Evolutionary conservation across 2,797 vertebrate species (phyloP).

Genomic region (Gymnothorax javanicus): DNA sequence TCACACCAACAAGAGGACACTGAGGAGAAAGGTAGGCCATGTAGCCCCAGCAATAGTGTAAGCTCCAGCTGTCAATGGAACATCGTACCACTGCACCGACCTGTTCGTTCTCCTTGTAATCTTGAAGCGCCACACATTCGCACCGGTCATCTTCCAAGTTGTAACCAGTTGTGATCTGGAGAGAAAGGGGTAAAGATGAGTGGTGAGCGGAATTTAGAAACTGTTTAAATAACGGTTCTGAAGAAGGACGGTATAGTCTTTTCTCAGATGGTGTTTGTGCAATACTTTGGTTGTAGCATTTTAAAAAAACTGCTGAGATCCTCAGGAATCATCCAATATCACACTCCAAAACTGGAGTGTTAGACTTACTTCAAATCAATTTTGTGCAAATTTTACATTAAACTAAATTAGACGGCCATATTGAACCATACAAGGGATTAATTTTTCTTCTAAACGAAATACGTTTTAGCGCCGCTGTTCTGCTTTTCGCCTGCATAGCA

Average conservation of each 20-base stretch:
- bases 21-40: background rate
- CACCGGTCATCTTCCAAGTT: constrained; percentile 97
- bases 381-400: background rate
- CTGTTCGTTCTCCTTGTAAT: constrained; percentile 92
- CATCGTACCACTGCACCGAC: constrained; percentile 58
- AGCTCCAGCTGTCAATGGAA: background rate
- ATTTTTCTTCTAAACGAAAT: constrained; percentile 19
- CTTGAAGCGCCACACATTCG: constrained; percentile 91
- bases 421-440: constrained; percentile 3
- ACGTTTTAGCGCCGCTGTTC: constrained; percentile 3
- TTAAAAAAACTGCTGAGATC: background rate
- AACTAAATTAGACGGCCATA: background rate
- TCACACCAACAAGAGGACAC: background rate
- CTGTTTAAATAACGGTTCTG: background rate
- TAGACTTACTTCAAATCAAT: constrained; percentile 4
- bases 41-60: background rate
- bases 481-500: background rate
- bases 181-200: background rate
- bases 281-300: background rate
- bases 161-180: constrained; percentile 96
- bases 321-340: background rate
- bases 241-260: background rate
- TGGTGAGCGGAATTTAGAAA: background rate
- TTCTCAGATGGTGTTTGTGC: background rate
- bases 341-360: background rate